A percentile compares a stretch with the other conserved stretches of the same genome.
phyloP scores from a whole-genome alignment of 2,797 vertebrate genomes.

The Pogonophryne albipinna region DNA sequence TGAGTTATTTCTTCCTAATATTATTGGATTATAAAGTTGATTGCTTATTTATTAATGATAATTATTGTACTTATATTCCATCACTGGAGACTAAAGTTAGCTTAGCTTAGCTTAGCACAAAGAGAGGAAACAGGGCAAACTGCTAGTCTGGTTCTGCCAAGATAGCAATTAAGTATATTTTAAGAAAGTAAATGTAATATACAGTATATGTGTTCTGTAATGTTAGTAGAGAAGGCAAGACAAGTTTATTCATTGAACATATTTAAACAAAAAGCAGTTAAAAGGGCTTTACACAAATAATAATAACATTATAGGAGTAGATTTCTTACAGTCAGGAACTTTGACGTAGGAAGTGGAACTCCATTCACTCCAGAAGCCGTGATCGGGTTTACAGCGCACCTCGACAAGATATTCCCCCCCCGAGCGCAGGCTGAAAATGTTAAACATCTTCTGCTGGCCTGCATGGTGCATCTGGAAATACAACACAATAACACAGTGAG shows the following conservation, averaged over 20 bases:
- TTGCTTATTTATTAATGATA: neutral
- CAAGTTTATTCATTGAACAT: too few species aligned
- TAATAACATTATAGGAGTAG: neutral
- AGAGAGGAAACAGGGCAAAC: neutral
- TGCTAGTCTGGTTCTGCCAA: too few species aligned
- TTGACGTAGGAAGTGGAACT: conserved; percentile 77
- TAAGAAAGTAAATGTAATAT: too few species aligned
- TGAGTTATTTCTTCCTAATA: neutral
- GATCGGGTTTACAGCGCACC: conserved; percentile 91
- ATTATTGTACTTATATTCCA: neutral
- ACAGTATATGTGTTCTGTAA: too few species aligned
- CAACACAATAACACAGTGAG: conserved; percentile 27
- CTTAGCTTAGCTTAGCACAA: neutral
- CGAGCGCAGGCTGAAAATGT: conserved; percentile 87
- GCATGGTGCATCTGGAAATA: conserved; percentile 84
- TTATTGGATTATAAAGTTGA: neutral
- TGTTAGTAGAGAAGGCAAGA: too few species aligned
- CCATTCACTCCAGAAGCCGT: conserved; percentile 95
- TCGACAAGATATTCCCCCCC: conserved; percentile 88
- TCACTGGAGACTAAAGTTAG: neutral
- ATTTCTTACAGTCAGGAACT: conserved; percentile 88
- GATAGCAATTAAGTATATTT: too few species aligned
- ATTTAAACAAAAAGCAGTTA: too few species aligned
- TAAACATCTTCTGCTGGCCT: conserved; percentile 88
- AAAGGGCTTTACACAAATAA: neutral